Evolutionary conservation across 1,140 invertebrate genomes (phyloP), one percentile per base, ranked within the genome.

Genomic region (Micrasema longulum): DNA sequence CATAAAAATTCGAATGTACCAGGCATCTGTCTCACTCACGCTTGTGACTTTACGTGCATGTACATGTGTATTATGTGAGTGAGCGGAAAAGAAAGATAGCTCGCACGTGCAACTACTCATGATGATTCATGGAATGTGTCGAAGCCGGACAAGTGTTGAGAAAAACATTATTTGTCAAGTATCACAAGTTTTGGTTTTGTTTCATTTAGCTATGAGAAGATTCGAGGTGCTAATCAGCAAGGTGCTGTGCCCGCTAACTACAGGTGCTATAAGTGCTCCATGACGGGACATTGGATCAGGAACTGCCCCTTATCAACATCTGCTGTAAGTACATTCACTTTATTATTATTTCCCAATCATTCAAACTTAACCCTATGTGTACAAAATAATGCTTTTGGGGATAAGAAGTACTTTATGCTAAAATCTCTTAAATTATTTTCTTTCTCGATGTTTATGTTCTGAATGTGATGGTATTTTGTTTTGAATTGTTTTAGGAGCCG

Each of bases 281-380:
- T 96, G 80, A 88, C 89, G 71, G 97, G 97, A 1, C 97, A 99
- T 85, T 99, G 95, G 94, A 97, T 97, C 64, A 96, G 95, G 82
- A 94, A 97, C 83, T 98, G 97, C 81, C 94, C 95, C 12, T 83
- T 92, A 68, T 88, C 87, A 65, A 77, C 83, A 57, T 86, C 84
- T 74, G 83, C 83, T 74, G 90, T 91, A 85, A 88, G 82, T 53
- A 35, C 26, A 10, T 66, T 35, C 45, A n/a, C n/a, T n/a, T n/a
- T n/a, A n/a, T n/a, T n/a, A n/a, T n/a, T n/a, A n/a, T n/a, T n/a
- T n/a, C n/a, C n/a, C n/a, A n/a, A n/a, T n/a, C 12, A 6, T 38
- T 38, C 36, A 38, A 38, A 6, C 12, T 38, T n/a, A n/a, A n/a
- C n/a, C n/a, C n/a, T n/a, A n/a, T n/a, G n/a, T n/a, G n/a, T n/a